Base-by-base conservation (phyloP, 2,797 vertebrate genomes). In the Odontamblyopus lacepedii region DNA sequence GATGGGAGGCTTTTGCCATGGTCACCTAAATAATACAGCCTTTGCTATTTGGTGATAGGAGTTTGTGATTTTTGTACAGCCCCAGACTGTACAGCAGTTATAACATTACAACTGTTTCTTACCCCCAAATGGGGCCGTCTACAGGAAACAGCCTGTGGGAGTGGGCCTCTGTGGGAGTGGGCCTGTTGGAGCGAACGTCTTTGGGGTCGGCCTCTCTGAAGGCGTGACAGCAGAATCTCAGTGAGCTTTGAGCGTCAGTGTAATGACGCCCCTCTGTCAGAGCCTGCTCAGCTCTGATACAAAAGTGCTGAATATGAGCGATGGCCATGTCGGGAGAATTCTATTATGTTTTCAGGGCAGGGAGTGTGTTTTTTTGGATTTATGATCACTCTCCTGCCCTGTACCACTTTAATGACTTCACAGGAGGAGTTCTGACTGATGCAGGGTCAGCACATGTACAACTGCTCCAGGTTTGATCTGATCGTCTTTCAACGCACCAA, bases 301-400 rank as follows among this genome's bases (percentile, higher is more conserved):
- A 72, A 76, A 90, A 89, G 73, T 85, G 88, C 88, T 91, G 90
- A 90, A 87, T 91, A 75, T 86, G 79, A 89, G 76, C 73, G 74
- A 84, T 86, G 81, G 0, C 77, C 57, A 73, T 69, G 78, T 84
- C 86, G 73, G 85, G 85, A 82, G 81, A 86, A 90, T 90, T 75
- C 86, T 86, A 87, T 92, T 91, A 92, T 90, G 87, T 91, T 92
- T 89, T 78, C 60, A 4, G 72, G 77, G 85, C 72, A 66, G 80
- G 81, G 70, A 68, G 81, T 85, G 78, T 83, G 75, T n/a, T 76
- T 78, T 38, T 77, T 79, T 86, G 83, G 79, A 87, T 82, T 85
- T 82, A 67, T 80, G 8, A 86, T 81, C 79, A 35, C 67, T 72
- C 80, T 73, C 41, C 71, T 73, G 72, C 67, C n/a, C 35, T 86